phyloP scores from a whole-genome alignment of 2,888 invertebrate genomes.

The Heliconius sara region DNA sequence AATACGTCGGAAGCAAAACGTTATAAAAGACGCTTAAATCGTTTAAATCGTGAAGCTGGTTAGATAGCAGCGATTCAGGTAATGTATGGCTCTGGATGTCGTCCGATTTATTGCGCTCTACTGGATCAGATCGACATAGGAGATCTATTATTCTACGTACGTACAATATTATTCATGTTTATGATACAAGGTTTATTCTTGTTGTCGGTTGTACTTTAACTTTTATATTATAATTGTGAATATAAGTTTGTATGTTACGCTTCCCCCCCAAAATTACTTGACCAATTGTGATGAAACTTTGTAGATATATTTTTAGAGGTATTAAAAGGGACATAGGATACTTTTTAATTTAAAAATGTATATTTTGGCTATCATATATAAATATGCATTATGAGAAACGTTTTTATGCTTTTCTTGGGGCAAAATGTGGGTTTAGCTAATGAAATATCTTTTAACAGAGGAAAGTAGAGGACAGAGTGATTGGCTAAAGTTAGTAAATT shows the following conservation, averaged over 20 bases:
- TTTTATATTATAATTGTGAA: not conserved
- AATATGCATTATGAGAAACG: too few species aligned
- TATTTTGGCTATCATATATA: too few species aligned
- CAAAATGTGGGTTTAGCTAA: too few species aligned
- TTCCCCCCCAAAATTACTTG: too few species aligned
- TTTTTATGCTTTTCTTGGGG: too few species aligned
- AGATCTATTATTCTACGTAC: slow-evolving; percentile 27
- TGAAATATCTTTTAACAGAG: too few species aligned
- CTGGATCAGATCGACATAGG: slow-evolving; percentile 32
- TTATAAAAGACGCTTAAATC: slow-evolving; percentile 71
- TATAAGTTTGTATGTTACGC: not conserved
- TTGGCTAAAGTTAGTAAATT: too few species aligned
- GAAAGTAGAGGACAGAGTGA: too few species aligned
- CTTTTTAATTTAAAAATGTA: too few species aligned
- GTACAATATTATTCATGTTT: slow-evolving; percentile 20
- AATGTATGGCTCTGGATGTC: slow-evolving; percentile 66
- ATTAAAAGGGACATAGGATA: too few species aligned
- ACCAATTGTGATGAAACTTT: too few species aligned
- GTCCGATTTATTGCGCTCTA: slow-evolving; percentile 67
- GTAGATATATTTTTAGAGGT: too few species aligned
- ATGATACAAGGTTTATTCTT: slow-evolving; percentile 7
- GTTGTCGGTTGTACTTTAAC: not conserved
- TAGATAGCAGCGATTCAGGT: slow-evolving; percentile 73
- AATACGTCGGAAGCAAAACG: slow-evolving; percentile 69
- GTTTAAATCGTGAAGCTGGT: slow-evolving; percentile 74